A percentile compares a stretch with the other conserved stretches of the same genome.
Evolutionary conservation across 1,140 invertebrate species (phyloP).

Genomic region (Heterodera schachtii): DNA sequence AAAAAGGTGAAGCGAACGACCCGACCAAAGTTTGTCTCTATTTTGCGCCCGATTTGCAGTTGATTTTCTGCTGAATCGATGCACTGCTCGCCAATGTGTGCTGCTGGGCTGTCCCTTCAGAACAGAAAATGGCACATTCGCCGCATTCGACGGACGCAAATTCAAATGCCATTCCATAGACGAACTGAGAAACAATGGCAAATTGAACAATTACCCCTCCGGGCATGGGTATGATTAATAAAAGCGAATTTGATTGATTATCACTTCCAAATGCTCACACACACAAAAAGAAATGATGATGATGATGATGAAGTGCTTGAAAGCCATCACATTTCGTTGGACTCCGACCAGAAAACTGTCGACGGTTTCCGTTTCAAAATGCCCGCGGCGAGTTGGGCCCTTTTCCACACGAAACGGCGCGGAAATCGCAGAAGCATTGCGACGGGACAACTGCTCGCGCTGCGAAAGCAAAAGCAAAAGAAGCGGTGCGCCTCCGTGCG

Average conservation of each 20-base stretch:
- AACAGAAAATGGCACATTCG: background rate
- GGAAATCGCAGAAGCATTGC: background rate
- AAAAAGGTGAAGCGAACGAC: background rate
- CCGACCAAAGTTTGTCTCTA: background rate
- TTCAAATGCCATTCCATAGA: background rate
- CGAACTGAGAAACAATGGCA: background rate
- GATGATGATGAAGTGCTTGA: background rate
- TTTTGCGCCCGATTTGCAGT: background rate
- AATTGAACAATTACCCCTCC: background rate
- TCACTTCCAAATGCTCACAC: too few species aligned
- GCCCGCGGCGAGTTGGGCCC: background rate
- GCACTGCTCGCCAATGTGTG: background rate
- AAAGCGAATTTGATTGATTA: too few species aligned
- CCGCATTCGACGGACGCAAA: background rate
- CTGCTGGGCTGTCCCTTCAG: background rate
- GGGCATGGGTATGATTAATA: background rate
- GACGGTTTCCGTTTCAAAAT: constrained; percentile 6
- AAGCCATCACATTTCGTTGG: background rate
- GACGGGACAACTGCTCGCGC: background rate
- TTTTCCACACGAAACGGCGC: background rate
- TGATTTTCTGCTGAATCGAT: constrained; percentile 1
- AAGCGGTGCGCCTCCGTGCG: background rate
- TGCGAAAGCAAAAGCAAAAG: background rate
- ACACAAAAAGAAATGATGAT: background rate
- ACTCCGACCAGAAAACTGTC: background rate